Evolutionary conservation across 2,113 vertebrate species (phyloP).

Genomic region (Sylvietta virens): DNA sequence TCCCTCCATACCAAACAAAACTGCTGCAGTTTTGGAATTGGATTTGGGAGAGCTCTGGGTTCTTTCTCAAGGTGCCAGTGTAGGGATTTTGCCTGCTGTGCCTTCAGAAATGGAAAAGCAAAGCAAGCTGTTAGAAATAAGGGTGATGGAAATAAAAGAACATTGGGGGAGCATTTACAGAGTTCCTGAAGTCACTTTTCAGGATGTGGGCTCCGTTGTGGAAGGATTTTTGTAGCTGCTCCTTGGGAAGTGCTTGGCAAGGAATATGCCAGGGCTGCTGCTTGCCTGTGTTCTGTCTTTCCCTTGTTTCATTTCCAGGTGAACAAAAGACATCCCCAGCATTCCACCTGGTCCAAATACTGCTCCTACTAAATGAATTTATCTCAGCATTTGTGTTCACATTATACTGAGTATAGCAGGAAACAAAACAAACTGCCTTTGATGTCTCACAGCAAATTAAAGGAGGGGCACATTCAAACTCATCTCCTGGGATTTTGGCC

Average conservation of each 20-base stretch:
- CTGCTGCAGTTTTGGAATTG: neutral
- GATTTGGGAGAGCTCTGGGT: neutral
- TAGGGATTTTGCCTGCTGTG: neutral
- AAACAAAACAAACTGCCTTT: neutral
- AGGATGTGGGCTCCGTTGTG: neutral
- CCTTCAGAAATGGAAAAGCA: neutral
- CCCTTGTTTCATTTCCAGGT: neutral
- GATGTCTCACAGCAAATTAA: neutral
- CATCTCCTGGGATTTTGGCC: neutral
- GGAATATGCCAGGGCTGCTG: neutral
- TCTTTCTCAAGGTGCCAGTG: neutral
- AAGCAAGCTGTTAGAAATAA: neutral
- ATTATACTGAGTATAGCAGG: neutral
- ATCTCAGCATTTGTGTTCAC: neutral
- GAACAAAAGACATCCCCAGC: neutral
- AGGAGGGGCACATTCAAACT: neutral
- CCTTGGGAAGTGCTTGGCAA: neutral
- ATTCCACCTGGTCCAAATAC: neutral
- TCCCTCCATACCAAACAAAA: neutral
- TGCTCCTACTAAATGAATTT: neutral
- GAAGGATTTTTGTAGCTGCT: neutral
- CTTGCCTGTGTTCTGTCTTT: neutral
- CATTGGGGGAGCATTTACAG: neutral
- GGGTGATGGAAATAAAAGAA: neutral
- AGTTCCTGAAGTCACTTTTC: neutral